Base-by-base conservation (phyloP, 2,888 invertebrate species). In the Tinea semifulvella region DNA sequence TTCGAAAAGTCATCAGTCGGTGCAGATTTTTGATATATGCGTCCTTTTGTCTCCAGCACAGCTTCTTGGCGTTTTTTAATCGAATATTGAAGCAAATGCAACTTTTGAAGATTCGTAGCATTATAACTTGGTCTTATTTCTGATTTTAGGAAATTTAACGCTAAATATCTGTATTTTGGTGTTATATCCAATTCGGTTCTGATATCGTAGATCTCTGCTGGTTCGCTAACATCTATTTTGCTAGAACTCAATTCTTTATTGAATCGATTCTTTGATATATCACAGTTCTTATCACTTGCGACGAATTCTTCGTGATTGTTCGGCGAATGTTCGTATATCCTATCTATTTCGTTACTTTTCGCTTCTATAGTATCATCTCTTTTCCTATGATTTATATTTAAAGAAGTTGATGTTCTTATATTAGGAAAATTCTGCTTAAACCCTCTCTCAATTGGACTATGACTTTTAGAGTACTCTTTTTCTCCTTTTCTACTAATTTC, bases 41-140 rank as follows among this genome's bases (percentile, higher is more conserved):
- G 64, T 49, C 77, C 76, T 44, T 81, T 81, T 16, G 81, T 72
- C 17, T 79, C 82, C 44, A 84, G 76, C 0, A 86, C 87, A 4
- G 89, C 87, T 17, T 87, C 83, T 31, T 84, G 82, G 45, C 84
- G 83, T 55, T 89, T 89, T 60, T 88, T 88, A 47, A 90, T 87
- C 2, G 87, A 84, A 50, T 91, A 86, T 75, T 91, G 91, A 11
- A 88, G 65, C 28, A 85, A 79, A 60, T 90, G 90, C 22, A 91
- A 57, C 54, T 84, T 85, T 45, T 88, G 84, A n/a, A 94, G 65
- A 51, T 89, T 89, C 1, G 83, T 83, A 4, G 91, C 83, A 35
- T 85, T 86, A 56, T 92, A 93, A 60, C 92, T 92, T 2, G 83
- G 84, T 48, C 88, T 84, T 42, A 91, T 83, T 58, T 91, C 90